phyloP scores from a whole-genome alignment of 2,797 vertebrate genomes.

The Betta splendens region DNA sequence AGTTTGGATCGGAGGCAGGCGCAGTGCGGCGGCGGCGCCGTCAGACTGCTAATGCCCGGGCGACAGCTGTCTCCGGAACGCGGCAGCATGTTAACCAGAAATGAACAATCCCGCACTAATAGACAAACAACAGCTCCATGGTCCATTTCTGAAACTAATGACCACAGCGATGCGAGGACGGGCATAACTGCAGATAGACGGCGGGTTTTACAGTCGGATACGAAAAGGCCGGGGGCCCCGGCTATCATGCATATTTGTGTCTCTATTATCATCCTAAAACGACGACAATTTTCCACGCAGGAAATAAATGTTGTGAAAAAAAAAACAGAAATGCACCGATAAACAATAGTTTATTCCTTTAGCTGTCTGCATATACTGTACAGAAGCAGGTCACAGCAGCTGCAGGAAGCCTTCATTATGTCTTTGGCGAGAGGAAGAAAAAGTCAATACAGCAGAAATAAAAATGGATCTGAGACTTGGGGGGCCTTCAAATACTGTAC shows the following conservation, averaged over 20 bases:
- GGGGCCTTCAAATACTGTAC: constrained; percentile 76
- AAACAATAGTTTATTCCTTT: constrained; percentile 60
- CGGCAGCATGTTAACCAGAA: constrained; percentile 69
- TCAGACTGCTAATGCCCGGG: constrained; percentile 87
- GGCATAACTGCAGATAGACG: constrained; percentile 48
- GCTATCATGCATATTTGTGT: constrained; percentile 34
- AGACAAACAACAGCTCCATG: constrained; percentile 68
- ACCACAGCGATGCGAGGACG: constrained; percentile 54
- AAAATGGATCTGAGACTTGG: constrained; percentile 80
- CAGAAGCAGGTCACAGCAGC: constrained; percentile 73
- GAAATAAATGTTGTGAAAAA: constrained; percentile 33
- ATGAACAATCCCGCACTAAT: constrained; percentile 73
- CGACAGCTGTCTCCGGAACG: constrained; percentile 73
- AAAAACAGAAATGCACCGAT: constrained; percentile 48
- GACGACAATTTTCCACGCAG: constrained; percentile 54
- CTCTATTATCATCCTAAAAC: constrained; percentile 45
- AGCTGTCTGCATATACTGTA: constrained; percentile 68
- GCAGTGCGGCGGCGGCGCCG: constrained; percentile 76
- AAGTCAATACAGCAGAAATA: constrained; percentile 82
- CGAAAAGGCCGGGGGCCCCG: constrained; percentile 58
- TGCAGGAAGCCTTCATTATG: constrained; percentile 80
- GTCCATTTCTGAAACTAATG: constrained; percentile 72
- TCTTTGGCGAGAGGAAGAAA: constrained; percentile 74
- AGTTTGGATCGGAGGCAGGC: constrained; percentile 89
- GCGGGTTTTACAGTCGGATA: constrained; percentile 44